A percentile compares a stretch with the other conserved stretches of the same genome.
phyloP scores from a whole-genome alignment of 2,888 invertebrate species.

The Melieria crassipennis region DNA sequence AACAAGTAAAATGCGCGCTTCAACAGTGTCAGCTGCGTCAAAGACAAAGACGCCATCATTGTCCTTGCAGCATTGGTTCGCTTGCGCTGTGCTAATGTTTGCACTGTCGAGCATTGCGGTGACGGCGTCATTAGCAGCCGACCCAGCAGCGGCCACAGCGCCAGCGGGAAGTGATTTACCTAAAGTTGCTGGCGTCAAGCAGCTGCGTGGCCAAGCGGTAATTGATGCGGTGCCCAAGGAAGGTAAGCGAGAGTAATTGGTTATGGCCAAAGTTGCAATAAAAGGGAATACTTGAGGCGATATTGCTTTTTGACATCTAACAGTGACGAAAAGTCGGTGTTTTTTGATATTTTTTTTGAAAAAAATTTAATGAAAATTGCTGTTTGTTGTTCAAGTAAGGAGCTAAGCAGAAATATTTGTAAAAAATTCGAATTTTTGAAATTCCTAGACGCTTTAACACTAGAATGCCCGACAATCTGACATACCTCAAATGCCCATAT shows the following conservation, averaged over 20 bases:
- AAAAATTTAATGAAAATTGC: no score
- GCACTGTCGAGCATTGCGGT: neutral
- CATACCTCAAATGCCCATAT: no score
- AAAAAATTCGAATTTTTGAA: no score
- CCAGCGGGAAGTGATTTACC: no score
- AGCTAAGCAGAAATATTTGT: no score
- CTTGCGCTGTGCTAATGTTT: constrained; percentile 8
- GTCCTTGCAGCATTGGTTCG: constrained; percentile 21
- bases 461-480: no score
- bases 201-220: constrained; percentile 21
- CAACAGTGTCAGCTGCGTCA: neutral
- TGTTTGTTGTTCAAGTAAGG: no score
- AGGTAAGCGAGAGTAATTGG: constrained; percentile 13
- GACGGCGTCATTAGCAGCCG: constrained; percentile 11
- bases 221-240: constrained; percentile 21
- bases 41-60: constrained; percentile 4
- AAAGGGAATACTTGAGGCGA: no score
- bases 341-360: no score
- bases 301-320: no score
- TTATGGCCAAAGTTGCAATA: neutral
- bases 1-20: neutral
- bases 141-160: neutral
- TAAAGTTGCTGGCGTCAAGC: neutral
- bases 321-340: no score
- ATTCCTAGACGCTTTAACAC: no score